A percentile compares a stretch with the other conserved stretches of the same genome.
Evolutionary conservation across 92 coral and sea anemone genomes (phyloP).

Genomic region (Anthopleura xanthogrammica): DNA sequence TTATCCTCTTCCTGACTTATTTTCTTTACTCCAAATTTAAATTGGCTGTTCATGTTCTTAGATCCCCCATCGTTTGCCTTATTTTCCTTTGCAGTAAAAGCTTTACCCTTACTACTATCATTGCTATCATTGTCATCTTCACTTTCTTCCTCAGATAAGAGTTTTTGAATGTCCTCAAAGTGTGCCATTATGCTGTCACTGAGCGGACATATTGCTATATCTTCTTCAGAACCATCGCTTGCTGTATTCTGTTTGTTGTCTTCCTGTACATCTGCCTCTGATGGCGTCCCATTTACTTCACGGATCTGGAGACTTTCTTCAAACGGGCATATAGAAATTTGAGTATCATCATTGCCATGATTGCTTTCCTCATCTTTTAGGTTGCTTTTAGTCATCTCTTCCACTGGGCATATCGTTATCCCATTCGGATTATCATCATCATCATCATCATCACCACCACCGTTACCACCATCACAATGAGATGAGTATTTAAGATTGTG

Average conservation of each 20-base stretch:
- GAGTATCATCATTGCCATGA: constrained; percentile 27
- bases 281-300: not conserved
- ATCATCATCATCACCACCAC: constrained; percentile 2
- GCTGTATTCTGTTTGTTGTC: not conserved
- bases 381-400: constrained; percentile 10
- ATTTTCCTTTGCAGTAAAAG: not conserved
- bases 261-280: not conserved
- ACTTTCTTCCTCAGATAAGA: constrained; percentile 4
- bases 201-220: constrained; percentile 14
- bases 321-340: constrained; percentile 19
- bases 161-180: constrained; percentile 13
- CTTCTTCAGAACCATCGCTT: constrained; percentile 22
- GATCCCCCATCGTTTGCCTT: not conserved
- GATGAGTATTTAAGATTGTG: not conserved
- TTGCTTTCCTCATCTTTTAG: not conserved
- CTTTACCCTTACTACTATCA: not conserved
- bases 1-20: not conserved
- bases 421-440: not conserved
- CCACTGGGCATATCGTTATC: constrained; percentile 13
- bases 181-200: constrained; percentile 23
- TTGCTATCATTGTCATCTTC: constrained; percentile 5
- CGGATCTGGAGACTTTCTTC: constrained; percentile 11
- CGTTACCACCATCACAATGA: not conserved
- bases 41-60: not conserved
- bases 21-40: not conserved